A percentile compares a stretch with the other conserved stretches of the same genome.
Evolutionary conservation across 2,113 vertebrate genomes (phyloP).

Genomic region (Pluvialis apricaria): DNA sequence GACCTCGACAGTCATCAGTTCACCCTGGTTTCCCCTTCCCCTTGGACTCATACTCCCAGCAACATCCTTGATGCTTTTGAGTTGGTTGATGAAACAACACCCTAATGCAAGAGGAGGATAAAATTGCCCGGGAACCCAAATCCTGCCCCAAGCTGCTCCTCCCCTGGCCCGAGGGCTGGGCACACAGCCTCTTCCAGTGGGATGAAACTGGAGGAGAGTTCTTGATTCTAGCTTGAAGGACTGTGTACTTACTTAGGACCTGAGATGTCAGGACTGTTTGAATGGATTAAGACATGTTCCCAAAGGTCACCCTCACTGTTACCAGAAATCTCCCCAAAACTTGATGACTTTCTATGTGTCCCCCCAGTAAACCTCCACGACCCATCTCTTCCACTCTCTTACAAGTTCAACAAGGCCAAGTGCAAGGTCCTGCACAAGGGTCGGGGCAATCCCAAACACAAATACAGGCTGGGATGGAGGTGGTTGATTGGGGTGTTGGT

Average conservation of each 20-base stretch:
- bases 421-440: background rate
- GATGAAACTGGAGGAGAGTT: background rate
- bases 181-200: background rate
- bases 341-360: background rate
- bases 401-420: background rate
- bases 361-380: background rate
- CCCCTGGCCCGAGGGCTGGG: background rate
- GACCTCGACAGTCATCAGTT: background rate
- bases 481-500: background rate
- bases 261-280: background rate
- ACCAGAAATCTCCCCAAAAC: background rate
- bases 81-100: background rate
- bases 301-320: background rate
- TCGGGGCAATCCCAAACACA: background rate
- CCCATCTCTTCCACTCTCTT: background rate
- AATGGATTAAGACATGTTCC: background rate
- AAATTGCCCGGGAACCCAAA: background rate
- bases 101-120: background rate
- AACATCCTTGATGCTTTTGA: background rate
- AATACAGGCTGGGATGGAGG: background rate
- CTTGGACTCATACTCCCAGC: background rate
- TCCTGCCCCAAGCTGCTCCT: background rate
- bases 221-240: background rate
- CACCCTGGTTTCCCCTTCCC: background rate
- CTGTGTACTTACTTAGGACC: fast-evolving